A percentile compares a stretch with the other conserved stretches of the same genome.
phyloP scores from a whole-genome alignment of 2,797 vertebrate species.

The Hirundo rustica region DNA sequence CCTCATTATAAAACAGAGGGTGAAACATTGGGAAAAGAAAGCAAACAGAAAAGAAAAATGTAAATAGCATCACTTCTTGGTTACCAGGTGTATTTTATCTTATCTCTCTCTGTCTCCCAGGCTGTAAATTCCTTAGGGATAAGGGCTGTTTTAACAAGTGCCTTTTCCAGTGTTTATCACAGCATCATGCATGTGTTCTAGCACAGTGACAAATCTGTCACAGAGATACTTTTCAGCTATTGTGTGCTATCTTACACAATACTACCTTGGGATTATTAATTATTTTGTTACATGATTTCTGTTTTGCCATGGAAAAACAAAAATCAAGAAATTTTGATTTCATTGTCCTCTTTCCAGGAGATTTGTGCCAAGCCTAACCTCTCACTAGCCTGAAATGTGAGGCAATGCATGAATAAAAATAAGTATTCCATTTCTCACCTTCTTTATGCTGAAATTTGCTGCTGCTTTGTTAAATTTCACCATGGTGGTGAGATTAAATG shows the following conservation, averaged over 20 bases:
- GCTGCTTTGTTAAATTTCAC: background rate
- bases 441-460: background rate
- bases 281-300: background rate
- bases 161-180: constrained; percentile 21
- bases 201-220: background rate
- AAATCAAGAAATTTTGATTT: background rate
- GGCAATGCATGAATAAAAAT: background rate
- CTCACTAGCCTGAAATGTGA: background rate
- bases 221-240: background rate
- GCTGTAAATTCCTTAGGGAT: constrained; percentile 45
- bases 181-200: background rate
- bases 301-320: background rate
- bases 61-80: constrained; percentile 53
- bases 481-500: background rate
- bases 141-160: constrained; percentile 45
- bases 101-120: constrained; percentile 48
- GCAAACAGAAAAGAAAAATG: constrained; percentile 62
- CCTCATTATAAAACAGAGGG: constrained; percentile 52
- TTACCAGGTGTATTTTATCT: constrained; percentile 66
- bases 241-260: background rate
- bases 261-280: background rate
- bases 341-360: background rate
- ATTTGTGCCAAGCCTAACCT: background rate
- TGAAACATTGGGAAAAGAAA: constrained; percentile 49
- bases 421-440: background rate